A percentile compares a stretch with the other conserved stretches of the same genome.
These are phyloP conservation scores for Ditylenchus weischeri DNA, from an alignment of 2,888 invertebrate species.

Conservation along the genomic window DNA sequence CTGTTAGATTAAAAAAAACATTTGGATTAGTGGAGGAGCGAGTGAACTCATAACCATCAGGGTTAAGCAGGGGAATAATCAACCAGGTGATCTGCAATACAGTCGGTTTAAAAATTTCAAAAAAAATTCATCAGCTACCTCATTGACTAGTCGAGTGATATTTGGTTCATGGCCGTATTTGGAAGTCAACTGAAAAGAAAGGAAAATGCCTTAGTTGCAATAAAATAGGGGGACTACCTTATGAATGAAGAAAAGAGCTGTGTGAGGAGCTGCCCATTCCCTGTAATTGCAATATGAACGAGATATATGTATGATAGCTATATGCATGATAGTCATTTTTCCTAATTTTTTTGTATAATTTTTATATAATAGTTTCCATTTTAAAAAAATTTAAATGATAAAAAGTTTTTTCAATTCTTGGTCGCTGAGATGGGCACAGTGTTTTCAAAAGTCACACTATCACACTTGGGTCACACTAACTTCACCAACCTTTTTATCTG, in stretches of 20 bases:
- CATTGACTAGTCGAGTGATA: constrained; percentile 47
- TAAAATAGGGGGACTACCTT: not conserved
- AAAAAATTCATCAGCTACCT: constrained; percentile 9
- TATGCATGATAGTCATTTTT: too few species aligned
- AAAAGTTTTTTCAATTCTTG: too few species aligned
- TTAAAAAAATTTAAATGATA: too few species aligned
- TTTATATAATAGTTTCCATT: too few species aligned
- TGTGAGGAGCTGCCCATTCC: constrained; percentile 58
- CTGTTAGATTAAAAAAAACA: constrained; percentile 21
- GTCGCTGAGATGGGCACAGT: too few species aligned
- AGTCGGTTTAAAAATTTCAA: too few species aligned
- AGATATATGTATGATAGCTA: too few species aligned
- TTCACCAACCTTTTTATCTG: too few species aligned
- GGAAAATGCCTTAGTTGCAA: not conserved
- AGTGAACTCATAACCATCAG: constrained; percentile 43
- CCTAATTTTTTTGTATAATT: too few species aligned
- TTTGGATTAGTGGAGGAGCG: constrained; percentile 42
- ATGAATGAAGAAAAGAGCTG: constrained; percentile 53
- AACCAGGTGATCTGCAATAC: constrained; percentile 41
- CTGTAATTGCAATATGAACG: constrained; percentile 18
- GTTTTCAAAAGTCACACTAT: too few species aligned
- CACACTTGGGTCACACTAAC: too few species aligned
- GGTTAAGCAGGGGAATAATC: constrained; percentile 42
- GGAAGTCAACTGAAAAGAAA: constrained; percentile 45
- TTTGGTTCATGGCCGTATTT: constrained; percentile 48